Base-by-base conservation (phyloP, 2,797 vertebrate species). In the Paedocypris micromegethes region DNA sequence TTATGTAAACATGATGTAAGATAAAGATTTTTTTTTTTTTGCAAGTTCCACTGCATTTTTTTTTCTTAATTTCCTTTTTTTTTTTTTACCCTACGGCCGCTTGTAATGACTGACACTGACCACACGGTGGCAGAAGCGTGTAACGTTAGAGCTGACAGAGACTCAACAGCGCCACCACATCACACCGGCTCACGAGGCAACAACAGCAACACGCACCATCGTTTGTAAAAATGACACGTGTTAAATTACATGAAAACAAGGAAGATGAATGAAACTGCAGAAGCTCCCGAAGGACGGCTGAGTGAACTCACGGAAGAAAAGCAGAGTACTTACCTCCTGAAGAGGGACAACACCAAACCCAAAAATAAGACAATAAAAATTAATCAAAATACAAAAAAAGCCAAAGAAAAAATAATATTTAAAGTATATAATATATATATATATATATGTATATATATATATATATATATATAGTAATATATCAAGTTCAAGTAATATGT, bases 281-380 rank as follows among this genome's bases (percentile, higher is more conserved):
- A 82, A 83, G 75, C 80, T 78, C 84, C 73, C 76, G 71, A 78
- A 76, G 84, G 82, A 80, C 78, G 86, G 88, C 80, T 49, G 55
- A 73, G 68, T 50, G 79, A 85, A 85, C 82, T 80, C 75, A 80
- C 58, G 37, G 82, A 76, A 80, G 82, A 81, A 77, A 58, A 74
- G 74, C 72, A 85, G 84, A 82, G 55, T 93, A 97, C 96, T 77
- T 96, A 98, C 96, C 96, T 98, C 96, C 95, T 98, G 93, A 85
- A 92, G 91, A 90, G 89, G 93, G 86, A 91, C 89, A 86, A 89
- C 89, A 93, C 91, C 91, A 92, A 88, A 89, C 86, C 89, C 91
- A 87, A 86, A 86, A 90, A 88, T 88, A 88, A 90, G 87, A 84
- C 88, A 90, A 91, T 74, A 91, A 88, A 92, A 89, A 84, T 72